Conservation (phyloP, 2,888 invertebrate species). For the Melieria picta region DNA sequence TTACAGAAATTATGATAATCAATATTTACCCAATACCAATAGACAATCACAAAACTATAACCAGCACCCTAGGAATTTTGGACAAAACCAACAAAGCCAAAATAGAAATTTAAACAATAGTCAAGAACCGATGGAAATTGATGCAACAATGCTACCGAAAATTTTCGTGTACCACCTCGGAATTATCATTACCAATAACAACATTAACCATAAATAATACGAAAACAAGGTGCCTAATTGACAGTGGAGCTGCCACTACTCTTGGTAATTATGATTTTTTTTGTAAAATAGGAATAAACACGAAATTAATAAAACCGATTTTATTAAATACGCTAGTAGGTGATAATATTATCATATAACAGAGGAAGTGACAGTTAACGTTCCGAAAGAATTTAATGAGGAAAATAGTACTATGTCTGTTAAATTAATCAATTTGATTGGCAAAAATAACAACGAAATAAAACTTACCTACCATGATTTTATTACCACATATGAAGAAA, state of each 20-base stretch:
- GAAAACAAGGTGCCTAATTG: conserved; percentile 22
- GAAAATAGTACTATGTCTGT: conserved; percentile 12
- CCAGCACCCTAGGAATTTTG: not conserved
- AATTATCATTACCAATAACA: conserved; percentile 19
- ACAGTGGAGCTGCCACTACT: conserved; percentile 16
- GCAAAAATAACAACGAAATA: not conserved
- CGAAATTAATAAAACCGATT: not conserved
- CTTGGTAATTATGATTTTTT: conserved; percentile 4
- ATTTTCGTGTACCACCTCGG: conserved; percentile 24
- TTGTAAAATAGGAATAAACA: not conserved
- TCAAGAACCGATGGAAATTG: conserved; percentile 23
- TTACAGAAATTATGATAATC: conserved; percentile 1
- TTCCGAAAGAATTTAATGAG: conserved; percentile 10
- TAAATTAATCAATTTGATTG: conserved; percentile 14
- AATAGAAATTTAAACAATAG: not conserved
- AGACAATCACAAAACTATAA: conserved; percentile 19
- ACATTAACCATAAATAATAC: conserved; percentile 17
- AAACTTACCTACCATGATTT: no score
- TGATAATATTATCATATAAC: conserved; percentile 1
- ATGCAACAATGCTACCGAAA: conserved; percentile 14
- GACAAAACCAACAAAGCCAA: not conserved
- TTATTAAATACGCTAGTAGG: conserved; percentile 4
- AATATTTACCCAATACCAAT: conserved; percentile 7
- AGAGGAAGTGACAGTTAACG: conserved; percentile 25
- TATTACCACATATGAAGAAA: no score